Base-by-base conservation (phyloP, 2,113 vertebrate species). In the Menidia beryllina region DNA sequence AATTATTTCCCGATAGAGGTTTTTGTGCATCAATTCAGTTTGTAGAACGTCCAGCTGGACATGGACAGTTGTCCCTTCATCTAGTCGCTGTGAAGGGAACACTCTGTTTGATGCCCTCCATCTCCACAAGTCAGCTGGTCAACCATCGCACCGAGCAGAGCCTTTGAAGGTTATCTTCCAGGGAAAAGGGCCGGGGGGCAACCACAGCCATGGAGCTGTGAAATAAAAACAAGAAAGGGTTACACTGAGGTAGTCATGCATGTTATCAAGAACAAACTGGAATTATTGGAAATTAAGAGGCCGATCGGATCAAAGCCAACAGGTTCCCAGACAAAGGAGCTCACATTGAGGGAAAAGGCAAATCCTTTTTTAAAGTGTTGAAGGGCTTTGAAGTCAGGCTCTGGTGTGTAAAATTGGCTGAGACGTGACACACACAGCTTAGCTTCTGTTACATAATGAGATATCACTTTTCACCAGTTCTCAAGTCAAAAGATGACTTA, bases 151-250 rank as follows among this genome's bases (percentile, higher is more conserved):
- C 71, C 8, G 41, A 41, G 82, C 51, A 24, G 62, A 72, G 61
- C 70, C 67, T 79, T 84, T 74, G 81, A 77, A 78, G 74, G 67
- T 77, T 67, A 61, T 21, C 68, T 73, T 69, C 75, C 51, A 23
- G 38, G 19, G 41, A 72, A 25, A 70, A 60, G 36, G 68, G 75
- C 64, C 17, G 50, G n/a, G 62, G 67, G 80, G 60, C 27, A 24
- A 51, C 21, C 38, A 66, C 36, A 56, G 82, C 72, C 77, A 89
- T 87, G 75, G 79, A 79, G 64, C 91, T 93, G 21, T 54, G 61
- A 56, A 75, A 91, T 61, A 85, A 73, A 83, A 85, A 84, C 80
- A 80, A 81, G 79, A 77, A 36, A 24, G 75, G 78, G 91, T 93
- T 88, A 90, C 58, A 65, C 23, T 19, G 69, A 75, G 75, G 49